These are phyloP conservation scores for Lindbergichthys nudifrons DNA, from an alignment of 2,797 vertebrate genomes.

Conservation along the genomic window DNA sequence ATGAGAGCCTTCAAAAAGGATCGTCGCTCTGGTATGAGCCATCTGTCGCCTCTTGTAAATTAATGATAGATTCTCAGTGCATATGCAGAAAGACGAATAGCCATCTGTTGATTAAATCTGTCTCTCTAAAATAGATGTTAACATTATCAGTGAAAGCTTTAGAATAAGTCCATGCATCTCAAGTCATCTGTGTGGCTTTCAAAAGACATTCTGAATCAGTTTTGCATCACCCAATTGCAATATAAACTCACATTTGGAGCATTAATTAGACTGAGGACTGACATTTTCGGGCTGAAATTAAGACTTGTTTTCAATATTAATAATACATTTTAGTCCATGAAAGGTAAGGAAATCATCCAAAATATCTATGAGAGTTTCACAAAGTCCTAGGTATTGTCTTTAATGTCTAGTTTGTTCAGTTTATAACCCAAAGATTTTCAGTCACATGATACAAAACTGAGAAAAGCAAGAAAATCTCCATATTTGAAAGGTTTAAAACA, in stretches of 20 bases:
- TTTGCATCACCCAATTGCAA: neutral
- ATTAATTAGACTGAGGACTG: too few relatives aligned
- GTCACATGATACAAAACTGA: too few relatives aligned
- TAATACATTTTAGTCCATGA: too few relatives aligned
- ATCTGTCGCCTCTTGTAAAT: neutral
- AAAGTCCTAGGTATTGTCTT: too few relatives aligned
- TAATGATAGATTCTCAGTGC: neutral
- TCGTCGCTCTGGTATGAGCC: neutral
- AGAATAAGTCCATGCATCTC: neutral
- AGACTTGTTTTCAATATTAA: too few relatives aligned
- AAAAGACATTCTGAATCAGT: neutral
- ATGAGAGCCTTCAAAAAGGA: neutral
- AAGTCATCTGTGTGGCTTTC: neutral
- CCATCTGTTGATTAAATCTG: conserved; percentile 1
- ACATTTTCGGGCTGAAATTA: too few relatives aligned
- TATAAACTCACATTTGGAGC: neutral
- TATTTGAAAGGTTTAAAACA: too few relatives aligned
- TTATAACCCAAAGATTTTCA: too few relatives aligned
- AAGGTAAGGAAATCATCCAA: too few relatives aligned
- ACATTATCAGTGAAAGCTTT: neutral
- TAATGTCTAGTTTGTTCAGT: too few relatives aligned
- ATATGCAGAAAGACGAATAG: neutral
- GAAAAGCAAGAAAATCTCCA: too few relatives aligned
- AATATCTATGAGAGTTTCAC: too few relatives aligned
- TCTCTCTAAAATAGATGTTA: neutral